Conservation (phyloP, 1,140 invertebrate species). For the Macrobrachium nipponense region DNA sequence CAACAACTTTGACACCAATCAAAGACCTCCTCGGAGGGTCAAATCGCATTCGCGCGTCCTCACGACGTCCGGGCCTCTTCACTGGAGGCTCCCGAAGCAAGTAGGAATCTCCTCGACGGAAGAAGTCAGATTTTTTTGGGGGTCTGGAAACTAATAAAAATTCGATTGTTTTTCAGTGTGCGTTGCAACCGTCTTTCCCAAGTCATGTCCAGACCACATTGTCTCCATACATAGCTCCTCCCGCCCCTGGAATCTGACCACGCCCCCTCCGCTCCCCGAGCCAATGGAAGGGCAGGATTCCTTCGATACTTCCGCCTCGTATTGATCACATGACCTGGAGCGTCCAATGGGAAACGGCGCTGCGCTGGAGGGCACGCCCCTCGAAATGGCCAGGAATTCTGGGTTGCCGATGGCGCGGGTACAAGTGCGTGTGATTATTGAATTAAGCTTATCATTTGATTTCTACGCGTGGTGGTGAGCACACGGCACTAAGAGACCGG, state of each 20-base stretch:
- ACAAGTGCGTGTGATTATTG: slow-evolving; percentile 64
- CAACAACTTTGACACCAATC: too few species aligned
- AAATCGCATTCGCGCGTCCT: too few species aligned
- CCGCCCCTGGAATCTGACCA: not conserved
- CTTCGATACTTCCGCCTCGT: slow-evolving; percentile 51
- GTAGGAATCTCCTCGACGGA: not conserved
- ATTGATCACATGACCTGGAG: slow-evolving; percentile 46
- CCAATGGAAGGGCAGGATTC: slow-evolving; percentile 15
- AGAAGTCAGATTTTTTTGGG: not conserved
- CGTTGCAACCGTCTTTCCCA: slow-evolving; percentile 43
- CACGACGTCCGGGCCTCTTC: not conserved
- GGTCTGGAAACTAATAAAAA: not conserved
- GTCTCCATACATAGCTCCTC: slow-evolving; percentile 23
- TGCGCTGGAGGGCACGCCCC: slow-evolving; percentile 30
- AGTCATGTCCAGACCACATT: slow-evolving; percentile 45
- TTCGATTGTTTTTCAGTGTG: slow-evolving; percentile 20
- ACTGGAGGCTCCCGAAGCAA: not conserved
- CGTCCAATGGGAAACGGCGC: slow-evolving; percentile 33
- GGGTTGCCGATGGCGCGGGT: slow-evolving; percentile 61
- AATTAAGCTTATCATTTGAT: slow-evolving; percentile 65
- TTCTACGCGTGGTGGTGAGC: slow-evolving; percentile 65
- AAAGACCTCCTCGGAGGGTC: too few species aligned
- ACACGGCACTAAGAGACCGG: slow-evolving; percentile 64
- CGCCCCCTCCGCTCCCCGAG: slow-evolving; percentile 15
- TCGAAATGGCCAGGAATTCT: slow-evolving; percentile 52